phyloP scores from a whole-genome alignment of 2,797 vertebrate genomes.

The Lycodopsis pacificus region DNA sequence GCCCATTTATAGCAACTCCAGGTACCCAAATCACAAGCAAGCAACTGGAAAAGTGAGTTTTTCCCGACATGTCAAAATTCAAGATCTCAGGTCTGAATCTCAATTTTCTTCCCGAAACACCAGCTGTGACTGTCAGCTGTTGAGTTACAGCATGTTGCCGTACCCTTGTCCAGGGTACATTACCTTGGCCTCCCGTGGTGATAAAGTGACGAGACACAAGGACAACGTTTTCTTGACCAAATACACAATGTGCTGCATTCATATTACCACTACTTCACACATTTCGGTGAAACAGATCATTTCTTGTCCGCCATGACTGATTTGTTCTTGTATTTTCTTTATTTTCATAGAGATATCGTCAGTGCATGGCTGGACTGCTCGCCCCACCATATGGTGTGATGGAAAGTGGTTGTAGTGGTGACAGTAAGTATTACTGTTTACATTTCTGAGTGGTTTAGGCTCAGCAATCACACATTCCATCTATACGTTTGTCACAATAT shows the following conservation, averaged over 20 bases:
- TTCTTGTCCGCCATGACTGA: not conserved
- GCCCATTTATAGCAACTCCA: no score
- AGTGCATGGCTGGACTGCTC: slow-evolving; percentile 96
- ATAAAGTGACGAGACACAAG: slow-evolving; percentile 4
- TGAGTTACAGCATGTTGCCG: not conserved
- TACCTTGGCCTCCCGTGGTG: not conserved
- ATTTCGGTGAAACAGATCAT: not conserved
- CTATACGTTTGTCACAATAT: not conserved
- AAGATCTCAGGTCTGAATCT: not conserved
- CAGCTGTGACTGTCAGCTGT: not conserved
- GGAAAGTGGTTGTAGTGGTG: slow-evolving; percentile 91
- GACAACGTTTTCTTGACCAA: not conserved
- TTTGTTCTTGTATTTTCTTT: slow-evolving; percentile 31
- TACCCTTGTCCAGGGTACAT: not conserved
- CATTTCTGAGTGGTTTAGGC: not conserved
- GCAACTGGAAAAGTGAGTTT: no score
- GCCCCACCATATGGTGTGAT: slow-evolving; percentile 97
- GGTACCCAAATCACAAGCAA: no score
- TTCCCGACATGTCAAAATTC: not conserved
- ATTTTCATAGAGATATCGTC: slow-evolving; percentile 92
- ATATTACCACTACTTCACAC: not conserved
- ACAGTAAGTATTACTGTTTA: slow-evolving; percentile 88
- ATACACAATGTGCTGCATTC: not conserved
- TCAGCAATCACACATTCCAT: not conserved
- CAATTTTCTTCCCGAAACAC: not conserved